A percentile compares a stretch with the other conserved stretches of the same genome.
These are phyloP conservation scores for Melipona beecheii DNA, from an alignment of 2,888 invertebrate species.

Conservation along the genomic window DNA sequence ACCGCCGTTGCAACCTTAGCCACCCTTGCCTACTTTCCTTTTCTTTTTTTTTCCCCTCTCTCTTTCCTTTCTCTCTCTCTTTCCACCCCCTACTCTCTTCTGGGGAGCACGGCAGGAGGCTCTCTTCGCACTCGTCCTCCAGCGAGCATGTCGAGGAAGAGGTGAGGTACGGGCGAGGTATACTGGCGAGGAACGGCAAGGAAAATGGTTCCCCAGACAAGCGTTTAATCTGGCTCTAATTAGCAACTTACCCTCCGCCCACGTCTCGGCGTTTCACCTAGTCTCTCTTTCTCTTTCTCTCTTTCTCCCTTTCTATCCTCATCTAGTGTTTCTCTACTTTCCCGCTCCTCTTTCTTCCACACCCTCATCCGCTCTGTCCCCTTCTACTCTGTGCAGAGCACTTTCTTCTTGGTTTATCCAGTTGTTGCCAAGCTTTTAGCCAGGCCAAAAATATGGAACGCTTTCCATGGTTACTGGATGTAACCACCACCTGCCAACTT, in stretches of 20 bases:
- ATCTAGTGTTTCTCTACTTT: background rate
- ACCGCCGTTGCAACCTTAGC: conserved; percentile 57
- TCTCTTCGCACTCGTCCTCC: conserved; percentile 63
- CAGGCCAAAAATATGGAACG: background rate
- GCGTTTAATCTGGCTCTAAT: conserved; percentile 88
- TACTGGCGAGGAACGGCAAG: conserved; percentile 71
- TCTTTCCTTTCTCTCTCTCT: background rate
- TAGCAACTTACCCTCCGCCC: conserved; percentile 85
- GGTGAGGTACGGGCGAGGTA: background rate
- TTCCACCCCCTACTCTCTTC: conserved; percentile 28
- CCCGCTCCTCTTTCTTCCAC: background rate
- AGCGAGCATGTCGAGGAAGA: conserved; percentile 27
- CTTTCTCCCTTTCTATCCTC: background rate
- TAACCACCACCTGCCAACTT: background rate
- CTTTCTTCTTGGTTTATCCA: conserved; percentile 6
- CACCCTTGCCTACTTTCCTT: conserved; percentile 56
- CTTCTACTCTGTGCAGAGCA: too few relatives aligned
- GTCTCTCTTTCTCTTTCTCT: conserved; percentile 23
- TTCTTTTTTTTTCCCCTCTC: conserved; percentile 33
- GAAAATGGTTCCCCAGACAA: conserved; percentile 87
- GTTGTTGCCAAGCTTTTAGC: conserved; percentile 12
- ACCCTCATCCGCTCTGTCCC: background rate
- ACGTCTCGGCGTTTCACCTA: conserved; percentile 69
- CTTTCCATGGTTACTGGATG: background rate
- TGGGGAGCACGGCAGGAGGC: conserved; percentile 8